Evolutionary conservation across 1,140 invertebrate species (phyloP), one percentile per base, ranked within the genome.

Genomic region (Heliconius hewitsoni): DNA sequence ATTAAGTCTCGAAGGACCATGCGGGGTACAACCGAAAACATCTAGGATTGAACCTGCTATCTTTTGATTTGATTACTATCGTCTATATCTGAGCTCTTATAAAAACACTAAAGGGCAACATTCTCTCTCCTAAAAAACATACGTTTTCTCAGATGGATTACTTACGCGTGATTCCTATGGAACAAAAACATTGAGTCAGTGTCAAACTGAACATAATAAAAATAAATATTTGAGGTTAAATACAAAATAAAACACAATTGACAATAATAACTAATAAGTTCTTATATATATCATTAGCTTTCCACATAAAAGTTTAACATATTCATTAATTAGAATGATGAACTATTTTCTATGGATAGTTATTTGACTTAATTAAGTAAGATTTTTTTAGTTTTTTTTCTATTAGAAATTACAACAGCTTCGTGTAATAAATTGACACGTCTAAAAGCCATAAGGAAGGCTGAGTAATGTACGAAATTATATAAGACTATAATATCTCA

Each of bases 151-250:
- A 83, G 85, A 84, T 87, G 86, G 83, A 87, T 92, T 95, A 95
- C 94, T 95, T 92, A 95, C 94, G 94, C 94, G 94, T 95, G 94
- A 92, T 95, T 95, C 94, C 94, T 95, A 95, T 93, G 93, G 87
- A 94, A 95, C 92, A 94, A 94, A 95, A 94, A 93, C 86, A 89
- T 84, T 78, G 79, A 83, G 87, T 94, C 90, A 94, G 87, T 93
- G 83, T 91, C 82, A 90, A 91, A 91, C 84, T 78, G 86, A 90
- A 82, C 77, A 81, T 77, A 87, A 89, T 71, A 86, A 77, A 85
- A 84, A 85, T 81, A 83, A 82, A 72, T 60, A 85, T 80, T 79
- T 42, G 76, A 82, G 76, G 74, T 77, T 77, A 74, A 76, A 85
- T 81, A 81, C 39, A 79, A 76, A 79, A 70, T 46, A 46, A 46